A percentile compares a stretch with the other conserved stretches of the same genome.
Evolutionary conservation across 2,113 vertebrate genomes (phyloP).

Genomic region (Condylura cristata): DNA sequence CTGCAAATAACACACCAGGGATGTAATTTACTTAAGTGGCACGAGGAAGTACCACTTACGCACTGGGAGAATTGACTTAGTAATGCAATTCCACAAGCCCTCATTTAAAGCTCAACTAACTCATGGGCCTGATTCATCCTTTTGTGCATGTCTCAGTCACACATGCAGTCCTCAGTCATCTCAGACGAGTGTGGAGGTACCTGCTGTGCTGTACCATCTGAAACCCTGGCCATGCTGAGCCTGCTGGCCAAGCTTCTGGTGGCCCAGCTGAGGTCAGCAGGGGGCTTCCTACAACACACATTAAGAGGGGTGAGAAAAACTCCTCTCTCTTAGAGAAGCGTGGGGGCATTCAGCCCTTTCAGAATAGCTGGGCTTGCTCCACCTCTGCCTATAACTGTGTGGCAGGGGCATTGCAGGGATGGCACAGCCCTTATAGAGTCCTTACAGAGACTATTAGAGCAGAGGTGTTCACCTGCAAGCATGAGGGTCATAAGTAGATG

Average conservation of each 20-base stretch:
- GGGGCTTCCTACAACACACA: not conserved
- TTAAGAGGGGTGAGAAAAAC: not conserved
- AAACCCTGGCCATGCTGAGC: not conserved
- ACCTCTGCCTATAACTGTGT: not conserved
- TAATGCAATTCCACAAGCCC: slow-evolving; percentile 24
- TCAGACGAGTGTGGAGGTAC: not conserved
- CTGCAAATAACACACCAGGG: slow-evolving; percentile 58
- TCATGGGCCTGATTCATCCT: slow-evolving; percentile 8
- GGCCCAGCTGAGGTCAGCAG: not conserved
- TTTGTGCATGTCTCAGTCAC: not conserved
- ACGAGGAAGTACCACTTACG: slow-evolving; percentile 34
- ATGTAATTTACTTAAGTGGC: slow-evolving; percentile 67
- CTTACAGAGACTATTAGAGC: not conserved
- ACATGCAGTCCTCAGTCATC: not conserved
- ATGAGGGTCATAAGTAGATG: not conserved
- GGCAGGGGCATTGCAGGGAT: not conserved
- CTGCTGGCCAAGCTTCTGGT: not conserved
- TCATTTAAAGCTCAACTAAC: slow-evolving; percentile 32
- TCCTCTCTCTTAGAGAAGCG: not conserved
- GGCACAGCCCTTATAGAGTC: not conserved
- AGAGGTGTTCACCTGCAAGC: not conserved
- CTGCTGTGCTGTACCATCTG: not conserved
- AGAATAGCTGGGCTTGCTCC: not conserved
- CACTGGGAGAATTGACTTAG: slow-evolving; percentile 46
- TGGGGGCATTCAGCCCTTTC: not conserved